phyloP scores from a whole-genome alignment of 2,888 invertebrate species.

The Pelosia muscerda region DNA sequence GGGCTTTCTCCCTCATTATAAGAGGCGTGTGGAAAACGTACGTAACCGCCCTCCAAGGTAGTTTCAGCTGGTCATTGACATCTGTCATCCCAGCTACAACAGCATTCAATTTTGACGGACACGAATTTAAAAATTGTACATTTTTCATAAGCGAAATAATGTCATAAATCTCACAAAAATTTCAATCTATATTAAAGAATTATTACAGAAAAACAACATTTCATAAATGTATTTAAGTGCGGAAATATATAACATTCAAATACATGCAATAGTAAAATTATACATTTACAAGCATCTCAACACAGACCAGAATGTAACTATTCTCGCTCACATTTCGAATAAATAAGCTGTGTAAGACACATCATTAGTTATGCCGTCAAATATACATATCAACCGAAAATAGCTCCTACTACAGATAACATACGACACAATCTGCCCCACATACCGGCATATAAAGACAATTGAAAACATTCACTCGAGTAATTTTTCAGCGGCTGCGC shows the following conservation, averaged over 20 bases:
- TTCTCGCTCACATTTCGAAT: slow-evolving; percentile 50
- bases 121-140: neutral
- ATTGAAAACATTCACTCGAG: slow-evolving; percentile 56
- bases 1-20: slow-evolving; percentile 9
- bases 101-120: neutral
- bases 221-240: neutral
- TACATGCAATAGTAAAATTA: slow-evolving; percentile 22
- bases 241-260: slow-evolving; percentile 10
- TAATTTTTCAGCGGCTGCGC: slow-evolving; percentile 63
- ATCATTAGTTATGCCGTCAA: slow-evolving; percentile 70
- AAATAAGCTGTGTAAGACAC: slow-evolving; percentile 56
- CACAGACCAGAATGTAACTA: slow-evolving; percentile 42
- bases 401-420: slow-evolving; percentile 58
- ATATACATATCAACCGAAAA: slow-evolving; percentile 55
- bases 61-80: neutral
- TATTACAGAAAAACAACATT: neutral
- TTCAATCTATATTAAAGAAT: neutral
- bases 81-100: neutral
- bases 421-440: slow-evolving; percentile 69
- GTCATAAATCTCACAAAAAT: neutral
- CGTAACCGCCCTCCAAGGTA: neutral
- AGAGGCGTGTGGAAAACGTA: slow-evolving; percentile 13
- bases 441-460: slow-evolving; percentile 46
- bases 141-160: neutral
- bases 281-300: slow-evolving; percentile 26